A percentile compares a stretch with the other conserved stretches of the same genome.
Conservation (phyloP, 2,888 invertebrate genomes). For the Euproctis similis region DNA sequence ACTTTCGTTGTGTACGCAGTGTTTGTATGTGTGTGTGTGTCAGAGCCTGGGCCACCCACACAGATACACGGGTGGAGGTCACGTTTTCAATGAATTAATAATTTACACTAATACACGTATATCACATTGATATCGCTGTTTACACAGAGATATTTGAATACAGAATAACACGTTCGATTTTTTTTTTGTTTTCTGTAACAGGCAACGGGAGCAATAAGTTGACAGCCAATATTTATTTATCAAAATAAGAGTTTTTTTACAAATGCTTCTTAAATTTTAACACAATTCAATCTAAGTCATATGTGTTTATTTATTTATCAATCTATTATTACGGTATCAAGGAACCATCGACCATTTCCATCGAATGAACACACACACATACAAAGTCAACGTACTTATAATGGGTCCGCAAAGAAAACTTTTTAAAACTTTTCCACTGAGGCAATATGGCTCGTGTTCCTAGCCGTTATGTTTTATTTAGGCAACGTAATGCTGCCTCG, state of each 20-base stretch:
- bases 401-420: slow-evolving; percentile 77
- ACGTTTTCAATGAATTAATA: slow-evolving; percentile 37
- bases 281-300: not conserved
- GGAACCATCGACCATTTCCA: slow-evolving; percentile 61
- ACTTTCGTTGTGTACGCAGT: slow-evolving; percentile 66
- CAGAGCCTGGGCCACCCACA: slow-evolving; percentile 40
- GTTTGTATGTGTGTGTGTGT: slow-evolving; percentile 41
- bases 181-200: too few species aligned
- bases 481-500: slow-evolving; percentile 58
- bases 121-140: not conserved
- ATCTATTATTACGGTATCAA: slow-evolving; percentile 25
- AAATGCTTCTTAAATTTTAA: not conserved
- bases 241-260: not conserved
- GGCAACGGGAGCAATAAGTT: not conserved
- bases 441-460: slow-evolving; percentile 77
- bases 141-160: too few species aligned
- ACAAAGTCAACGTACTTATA: slow-evolving; percentile 64
- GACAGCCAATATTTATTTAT: not conserved
- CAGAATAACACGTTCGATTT: too few species aligned
- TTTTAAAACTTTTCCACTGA: slow-evolving; percentile 77
- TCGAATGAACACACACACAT: slow-evolving; percentile 58
- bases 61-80: slow-evolving; percentile 47
- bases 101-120: not conserved
- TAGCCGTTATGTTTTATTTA: slow-evolving; percentile 75
- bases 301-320: too few species aligned